phyloP scores from a whole-genome alignment of 2,113 vertebrate genomes.

The Opisthocomus hoazin region DNA sequence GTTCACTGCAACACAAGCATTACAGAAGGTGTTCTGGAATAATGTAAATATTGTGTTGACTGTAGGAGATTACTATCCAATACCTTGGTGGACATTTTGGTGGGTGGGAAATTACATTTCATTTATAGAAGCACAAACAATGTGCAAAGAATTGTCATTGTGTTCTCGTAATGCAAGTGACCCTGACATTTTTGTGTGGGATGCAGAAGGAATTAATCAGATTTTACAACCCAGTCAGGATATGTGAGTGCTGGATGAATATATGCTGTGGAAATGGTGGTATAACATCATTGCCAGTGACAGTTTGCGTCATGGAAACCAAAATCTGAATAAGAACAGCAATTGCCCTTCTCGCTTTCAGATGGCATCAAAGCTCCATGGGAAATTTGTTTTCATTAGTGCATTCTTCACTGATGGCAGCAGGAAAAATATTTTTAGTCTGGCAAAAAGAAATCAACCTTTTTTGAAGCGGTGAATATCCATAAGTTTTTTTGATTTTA shows the following conservation, averaged over 20 bases:
- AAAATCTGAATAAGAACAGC: background rate
- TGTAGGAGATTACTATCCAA: constrained; percentile 9
- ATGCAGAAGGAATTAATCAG: background rate
- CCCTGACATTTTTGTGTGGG: background rate
- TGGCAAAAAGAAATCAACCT: constrained; percentile 29
- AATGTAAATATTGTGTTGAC: constrained; percentile 37
- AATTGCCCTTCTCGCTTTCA: constrained; percentile 20
- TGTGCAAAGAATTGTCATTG: background rate
- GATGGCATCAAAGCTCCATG: background rate
- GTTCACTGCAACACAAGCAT: constrained; percentile 11
- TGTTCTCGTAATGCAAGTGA: constrained; percentile 21
- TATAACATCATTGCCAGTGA: background rate
- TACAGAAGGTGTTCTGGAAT: constrained; percentile 37
- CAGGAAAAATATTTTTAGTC: background rate
- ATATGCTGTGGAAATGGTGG: background rate
- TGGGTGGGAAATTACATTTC: background rate
- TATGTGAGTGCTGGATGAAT: constrained; percentile 12
- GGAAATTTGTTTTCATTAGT: constrained; percentile 48
- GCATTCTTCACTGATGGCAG: constrained; percentile 52
- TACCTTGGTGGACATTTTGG: background rate
- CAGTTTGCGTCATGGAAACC: background rate
- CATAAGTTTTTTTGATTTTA: background rate
- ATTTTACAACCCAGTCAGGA: constrained; percentile 2
- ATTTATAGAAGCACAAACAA: constrained; percentile 32
- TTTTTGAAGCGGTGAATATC: background rate